Conservation (phyloP, 2,113 vertebrate species). For the Menura novaehollandiae region DNA sequence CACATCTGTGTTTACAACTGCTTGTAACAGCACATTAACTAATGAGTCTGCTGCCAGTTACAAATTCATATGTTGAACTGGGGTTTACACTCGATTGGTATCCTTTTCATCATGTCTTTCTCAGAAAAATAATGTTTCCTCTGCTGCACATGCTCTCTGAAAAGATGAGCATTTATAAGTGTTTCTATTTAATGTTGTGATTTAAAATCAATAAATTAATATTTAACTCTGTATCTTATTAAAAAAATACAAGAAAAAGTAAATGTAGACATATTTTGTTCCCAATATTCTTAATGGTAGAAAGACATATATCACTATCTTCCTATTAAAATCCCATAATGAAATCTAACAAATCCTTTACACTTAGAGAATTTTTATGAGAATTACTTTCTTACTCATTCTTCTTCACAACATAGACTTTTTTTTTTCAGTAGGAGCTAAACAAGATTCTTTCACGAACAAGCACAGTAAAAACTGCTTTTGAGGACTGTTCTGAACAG, state of each 20-base stretch:
- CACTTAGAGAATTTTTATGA: not conserved
- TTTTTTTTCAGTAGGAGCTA: not conserved
- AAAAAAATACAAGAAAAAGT: not conserved
- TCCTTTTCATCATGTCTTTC: not conserved
- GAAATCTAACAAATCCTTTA: not conserved
- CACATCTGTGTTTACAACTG: not conserved
- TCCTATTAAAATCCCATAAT: not conserved
- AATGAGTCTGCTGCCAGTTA: not conserved
- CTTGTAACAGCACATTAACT: not conserved
- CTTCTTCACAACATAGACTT: not conserved
- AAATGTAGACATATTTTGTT: not conserved
- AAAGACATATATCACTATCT: not conserved
- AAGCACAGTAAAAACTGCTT: not conserved
- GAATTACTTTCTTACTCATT: not conserved
- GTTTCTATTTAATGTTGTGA: not conserved
- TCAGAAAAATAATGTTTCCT: not conserved
- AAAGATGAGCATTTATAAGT: not conserved
- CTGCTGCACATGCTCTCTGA: not conserved
- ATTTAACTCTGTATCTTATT: not conserved
- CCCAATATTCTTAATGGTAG: not conserved
- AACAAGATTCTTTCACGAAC: not conserved
- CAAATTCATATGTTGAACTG: not conserved
- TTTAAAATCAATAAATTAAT: not conserved
- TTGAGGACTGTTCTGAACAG: not conserved
- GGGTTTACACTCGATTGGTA: not conserved